These are phyloP conservation scores for Myrmophylax atrothorax DNA, from an alignment of 2,113 vertebrate species.

Conservation along the genomic window DNA sequence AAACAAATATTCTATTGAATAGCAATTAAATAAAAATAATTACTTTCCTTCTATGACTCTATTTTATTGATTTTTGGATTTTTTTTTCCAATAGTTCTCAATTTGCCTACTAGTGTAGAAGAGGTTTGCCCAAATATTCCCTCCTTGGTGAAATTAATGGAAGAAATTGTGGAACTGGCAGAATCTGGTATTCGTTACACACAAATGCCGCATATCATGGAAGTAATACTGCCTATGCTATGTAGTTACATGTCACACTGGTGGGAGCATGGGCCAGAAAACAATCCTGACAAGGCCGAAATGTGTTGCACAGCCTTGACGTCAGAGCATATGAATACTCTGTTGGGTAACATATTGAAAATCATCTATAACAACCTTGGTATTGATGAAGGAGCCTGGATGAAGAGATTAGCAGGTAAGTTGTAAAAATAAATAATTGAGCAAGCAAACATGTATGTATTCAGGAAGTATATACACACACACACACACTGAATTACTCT, in stretches of 20 bases:
- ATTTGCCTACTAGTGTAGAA: slow-evolving; percentile 82
- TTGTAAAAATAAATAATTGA: not conserved
- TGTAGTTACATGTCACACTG: slow-evolving; percentile 97
- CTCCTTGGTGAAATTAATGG: slow-evolving; percentile 87
- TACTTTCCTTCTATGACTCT: not conserved
- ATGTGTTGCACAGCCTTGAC: slow-evolving; percentile 89
- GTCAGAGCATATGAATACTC: slow-evolving; percentile 93
- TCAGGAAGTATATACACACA: not conserved
- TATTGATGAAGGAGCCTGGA: slow-evolving; percentile 95
- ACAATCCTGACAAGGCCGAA: slow-evolving; percentile 73
- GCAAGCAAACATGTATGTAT: not conserved
- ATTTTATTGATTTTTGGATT: not conserved
- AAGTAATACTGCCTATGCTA: slow-evolving; percentile 92
- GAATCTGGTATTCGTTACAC: slow-evolving; percentile 93
- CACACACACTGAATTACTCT: not conserved
- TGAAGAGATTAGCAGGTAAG: slow-evolving; percentile 93
- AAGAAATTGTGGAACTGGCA: slow-evolving; percentile 91
- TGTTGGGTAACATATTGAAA: slow-evolving; percentile 94
- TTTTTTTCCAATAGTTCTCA: slow-evolving; percentile 72
- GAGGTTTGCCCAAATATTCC: slow-evolving; percentile 89
- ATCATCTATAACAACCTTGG: slow-evolving; percentile 98
- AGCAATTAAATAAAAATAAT: not conserved
- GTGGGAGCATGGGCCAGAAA: slow-evolving; percentile 95
- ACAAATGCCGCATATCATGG: slow-evolving; percentile 96
- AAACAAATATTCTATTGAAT: not conserved